Evolutionary conservation across 1,140 invertebrate genomes (phyloP).

Genomic region (Dufourea novaeangliae): DNA sequence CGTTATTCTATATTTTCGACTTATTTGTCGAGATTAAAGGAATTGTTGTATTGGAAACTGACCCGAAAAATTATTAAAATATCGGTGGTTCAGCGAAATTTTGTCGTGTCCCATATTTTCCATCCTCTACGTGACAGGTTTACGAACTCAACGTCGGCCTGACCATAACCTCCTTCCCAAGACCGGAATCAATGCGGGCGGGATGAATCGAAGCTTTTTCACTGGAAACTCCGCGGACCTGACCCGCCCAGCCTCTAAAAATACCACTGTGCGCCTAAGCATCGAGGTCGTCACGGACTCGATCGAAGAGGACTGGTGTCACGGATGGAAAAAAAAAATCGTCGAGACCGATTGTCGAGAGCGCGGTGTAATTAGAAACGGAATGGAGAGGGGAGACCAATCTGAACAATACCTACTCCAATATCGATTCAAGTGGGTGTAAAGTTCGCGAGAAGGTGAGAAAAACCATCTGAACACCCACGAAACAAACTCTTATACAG

Average conservation of each 20-base stretch:
- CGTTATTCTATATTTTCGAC: too few relatives aligned
- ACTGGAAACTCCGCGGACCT: background rate
- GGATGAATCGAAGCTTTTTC: slow-evolving; percentile 6
- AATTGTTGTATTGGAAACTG: background rate
- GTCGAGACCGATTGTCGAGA: background rate
- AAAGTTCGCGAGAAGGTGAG: background rate
- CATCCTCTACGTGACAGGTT: background rate
- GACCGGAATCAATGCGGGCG: slow-evolving; percentile 5
- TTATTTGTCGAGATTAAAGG: too few relatives aligned
- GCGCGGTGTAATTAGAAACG: background rate
- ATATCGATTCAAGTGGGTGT: background rate
- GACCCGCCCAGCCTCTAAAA: background rate
- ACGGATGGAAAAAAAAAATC: slow-evolving; percentile 1
- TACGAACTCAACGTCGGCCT: background rate
- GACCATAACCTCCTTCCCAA: slow-evolving; percentile 3
- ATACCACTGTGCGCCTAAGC: slow-evolving; percentile 2
- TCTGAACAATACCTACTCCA: background rate
- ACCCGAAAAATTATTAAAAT: background rate
- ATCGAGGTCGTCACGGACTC: slow-evolving; percentile 1
- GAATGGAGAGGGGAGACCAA: too few relatives aligned
- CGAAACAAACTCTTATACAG: too few relatives aligned
- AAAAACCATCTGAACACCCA: background rate
- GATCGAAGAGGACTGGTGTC: background rate
- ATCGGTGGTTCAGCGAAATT: background rate
- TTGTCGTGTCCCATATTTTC: background rate